Evolutionary conservation across 1,140 invertebrate genomes (phyloP), one percentile per base, ranked within the genome.

Genomic region (Panulirus ornatus): DNA sequence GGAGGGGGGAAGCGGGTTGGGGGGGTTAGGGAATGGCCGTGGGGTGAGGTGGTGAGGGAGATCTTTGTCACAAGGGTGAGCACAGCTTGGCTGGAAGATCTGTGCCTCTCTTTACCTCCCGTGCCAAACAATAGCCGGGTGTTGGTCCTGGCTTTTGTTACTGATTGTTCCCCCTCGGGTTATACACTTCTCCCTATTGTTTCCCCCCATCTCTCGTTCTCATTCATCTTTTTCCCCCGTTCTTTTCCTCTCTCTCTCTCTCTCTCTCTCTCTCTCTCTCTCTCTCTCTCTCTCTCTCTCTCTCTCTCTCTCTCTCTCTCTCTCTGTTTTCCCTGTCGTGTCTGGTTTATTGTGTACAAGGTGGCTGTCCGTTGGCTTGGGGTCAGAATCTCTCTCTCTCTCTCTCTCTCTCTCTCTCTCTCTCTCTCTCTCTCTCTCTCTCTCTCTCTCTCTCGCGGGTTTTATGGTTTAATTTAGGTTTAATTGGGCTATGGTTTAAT

Each of bases 201-300:
- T 30, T 71, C n/a, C 70, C 36, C 1, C 27, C 0, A 71, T 71
- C 27, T 71, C 70, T 71, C 36, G 19, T 71, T 27, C 36, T 36
- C 27, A 14, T 1, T 14, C 27, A 34, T 71, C 70, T 71, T 30
- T 2, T 78, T 9, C 16, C 40, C 1, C 5, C 11, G 40, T 1
- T 8, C n/a, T 78, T 2, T 38, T 44, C 40, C 11, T 78, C 36
- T 78, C 44, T 47, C 16, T 78, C 14, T 6, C 58, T 63, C 58
- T 63, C 58, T 63, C 58, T 63, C 58, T 63, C 58, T 63, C 58
- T 63, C 58, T 63, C 58, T 63, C 38, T 44, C 36, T 44, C 75
- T 78, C 75, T 78, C 75, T 78, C 75, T 78, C 75, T 78, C 75
- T 78, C 40, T 78, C 75, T 78, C 75, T 78, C 75, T 78, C 58